phyloP scores from a whole-genome alignment of 2,888 invertebrate species.

The Yponomeuta malinellus region DNA sequence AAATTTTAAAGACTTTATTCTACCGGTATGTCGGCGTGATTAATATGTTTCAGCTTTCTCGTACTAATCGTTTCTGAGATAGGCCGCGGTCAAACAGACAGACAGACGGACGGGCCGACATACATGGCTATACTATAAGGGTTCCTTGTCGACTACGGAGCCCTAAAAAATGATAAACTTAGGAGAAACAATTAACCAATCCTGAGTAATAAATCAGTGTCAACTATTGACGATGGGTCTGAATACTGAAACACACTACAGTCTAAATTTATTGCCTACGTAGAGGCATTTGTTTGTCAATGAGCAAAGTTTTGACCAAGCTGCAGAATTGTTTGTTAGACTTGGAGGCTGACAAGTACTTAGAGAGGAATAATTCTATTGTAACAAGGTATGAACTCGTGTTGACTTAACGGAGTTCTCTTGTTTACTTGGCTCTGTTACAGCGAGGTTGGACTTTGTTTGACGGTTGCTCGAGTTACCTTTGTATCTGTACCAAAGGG shows the following conservation, averaged over 20 bases:
- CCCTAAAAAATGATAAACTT: too few species aligned
- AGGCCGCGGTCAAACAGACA: too few species aligned
- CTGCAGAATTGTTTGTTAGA: not conserved
- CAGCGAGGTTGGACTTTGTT: not conserved
- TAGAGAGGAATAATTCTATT: conserved; percentile 1
- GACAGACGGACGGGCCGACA: too few species aligned
- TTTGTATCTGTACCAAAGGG: not conserved
- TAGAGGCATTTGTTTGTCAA: not conserved
- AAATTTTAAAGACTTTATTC: too few species aligned
- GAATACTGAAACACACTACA: not conserved
- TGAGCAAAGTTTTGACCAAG: not conserved
- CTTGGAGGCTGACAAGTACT: not conserved
- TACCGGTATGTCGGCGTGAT: too few species aligned
- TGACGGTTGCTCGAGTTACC: not conserved
- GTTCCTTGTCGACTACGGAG: too few species aligned
- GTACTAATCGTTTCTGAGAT: too few species aligned
- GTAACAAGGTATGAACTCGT: not conserved
- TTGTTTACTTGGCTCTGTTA: conserved; percentile 1
- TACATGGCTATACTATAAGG: too few species aligned
- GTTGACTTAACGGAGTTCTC: not conserved
- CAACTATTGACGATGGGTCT: too few species aligned
- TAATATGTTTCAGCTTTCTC: too few species aligned
- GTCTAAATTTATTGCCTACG: not conserved
- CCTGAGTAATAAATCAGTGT: too few species aligned
- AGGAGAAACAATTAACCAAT: too few species aligned